Evolutionary conservation across 64 coral and sea anemone species (phyloP).

Genomic region (Acropora yongei): DNA sequence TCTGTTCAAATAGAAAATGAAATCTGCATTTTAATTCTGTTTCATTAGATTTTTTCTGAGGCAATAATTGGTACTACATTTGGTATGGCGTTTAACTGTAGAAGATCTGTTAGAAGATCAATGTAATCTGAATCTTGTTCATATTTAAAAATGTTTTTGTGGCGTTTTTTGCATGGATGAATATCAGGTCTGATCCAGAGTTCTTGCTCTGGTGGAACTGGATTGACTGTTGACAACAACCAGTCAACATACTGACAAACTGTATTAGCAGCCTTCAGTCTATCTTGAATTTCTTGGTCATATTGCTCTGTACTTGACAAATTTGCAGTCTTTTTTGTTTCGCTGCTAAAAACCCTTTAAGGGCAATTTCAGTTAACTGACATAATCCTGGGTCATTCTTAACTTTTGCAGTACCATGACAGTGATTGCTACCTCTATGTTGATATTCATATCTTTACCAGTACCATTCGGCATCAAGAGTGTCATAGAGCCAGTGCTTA

Average conservation of each 20-base stretch:
- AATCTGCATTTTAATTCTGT: conserved; percentile 12
- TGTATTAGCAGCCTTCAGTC: conserved; percentile 14
- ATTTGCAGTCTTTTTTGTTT: not conserved
- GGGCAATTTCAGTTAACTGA: conserved; percentile 20
- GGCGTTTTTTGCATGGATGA: conserved; percentile 27
- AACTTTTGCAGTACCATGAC: conserved; percentile 59
- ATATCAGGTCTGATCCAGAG: conserved; percentile 21
- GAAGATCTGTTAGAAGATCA: not conserved
- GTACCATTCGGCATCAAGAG: conserved; percentile 43
- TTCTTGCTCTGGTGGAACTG: conserved; percentile 24
- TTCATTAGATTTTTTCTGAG: not conserved
- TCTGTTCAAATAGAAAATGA: conserved; percentile 10
- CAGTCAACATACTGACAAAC: conserved; percentile 47
- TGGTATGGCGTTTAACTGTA: conserved; percentile 13
- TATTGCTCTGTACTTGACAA: not conserved
- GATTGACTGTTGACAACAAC: conserved; percentile 47
- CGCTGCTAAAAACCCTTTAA: conserved; percentile 42
- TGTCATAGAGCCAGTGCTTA: conserved; percentile 43
- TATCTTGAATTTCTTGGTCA: not conserved
- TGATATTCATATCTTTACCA: conserved; percentile 57
- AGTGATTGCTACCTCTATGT: conserved; percentile 51
- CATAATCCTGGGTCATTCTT: conserved; percentile 50
- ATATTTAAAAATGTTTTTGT: conserved; percentile 29
- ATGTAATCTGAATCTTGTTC: conserved; percentile 22
- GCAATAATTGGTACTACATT: conserved; percentile 34